phyloP scores from a whole-genome alignment of 2,888 invertebrate species.

The Erebia ligea region DNA sequence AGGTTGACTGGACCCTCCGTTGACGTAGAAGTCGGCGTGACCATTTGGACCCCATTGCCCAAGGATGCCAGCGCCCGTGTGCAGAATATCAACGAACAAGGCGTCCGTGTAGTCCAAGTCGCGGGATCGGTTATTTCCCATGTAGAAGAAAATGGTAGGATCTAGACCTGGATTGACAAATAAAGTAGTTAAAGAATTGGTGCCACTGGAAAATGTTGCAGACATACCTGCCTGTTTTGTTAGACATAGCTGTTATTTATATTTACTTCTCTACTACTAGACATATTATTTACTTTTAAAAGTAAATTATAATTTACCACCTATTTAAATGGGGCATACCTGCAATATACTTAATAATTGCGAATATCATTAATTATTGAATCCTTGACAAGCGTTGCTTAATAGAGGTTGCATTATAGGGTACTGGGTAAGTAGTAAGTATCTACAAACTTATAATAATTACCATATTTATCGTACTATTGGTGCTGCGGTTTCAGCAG shows the following conservation, averaged over 20 bases:
- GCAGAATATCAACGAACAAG: constrained; percentile 91
- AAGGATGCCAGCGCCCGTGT: constrained; percentile 93
- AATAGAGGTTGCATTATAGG: not conserved
- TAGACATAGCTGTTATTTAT: too few relatives aligned
- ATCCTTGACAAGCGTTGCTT: constrained; percentile 12
- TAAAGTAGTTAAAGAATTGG: not conserved
- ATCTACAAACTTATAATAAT: not conserved
- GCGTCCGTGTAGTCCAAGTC: constrained; percentile 92
- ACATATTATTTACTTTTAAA: too few relatives aligned
- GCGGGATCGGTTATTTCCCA: constrained; percentile 90
- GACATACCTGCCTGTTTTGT: too few relatives aligned
- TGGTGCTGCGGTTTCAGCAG: constrained; percentile 9
- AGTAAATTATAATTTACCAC: too few relatives aligned
- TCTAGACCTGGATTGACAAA: constrained; percentile 84
- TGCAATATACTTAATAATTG: too few relatives aligned
- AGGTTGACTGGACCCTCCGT: constrained; percentile 94
- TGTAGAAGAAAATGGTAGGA: constrained; percentile 93
- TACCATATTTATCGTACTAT: not conserved
- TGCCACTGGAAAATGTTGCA: too few relatives aligned
- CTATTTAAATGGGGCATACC: too few relatives aligned
- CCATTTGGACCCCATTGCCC: constrained; percentile 96
- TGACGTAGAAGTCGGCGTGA: constrained; percentile 94
- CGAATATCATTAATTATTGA: not conserved
- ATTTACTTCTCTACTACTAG: too few relatives aligned
- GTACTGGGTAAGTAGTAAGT: too few relatives aligned